These are phyloP conservation scores for Andrena cerasifolii DNA, from an alignment of 1,140 invertebrate species.

Conservation along the genomic window DNA sequence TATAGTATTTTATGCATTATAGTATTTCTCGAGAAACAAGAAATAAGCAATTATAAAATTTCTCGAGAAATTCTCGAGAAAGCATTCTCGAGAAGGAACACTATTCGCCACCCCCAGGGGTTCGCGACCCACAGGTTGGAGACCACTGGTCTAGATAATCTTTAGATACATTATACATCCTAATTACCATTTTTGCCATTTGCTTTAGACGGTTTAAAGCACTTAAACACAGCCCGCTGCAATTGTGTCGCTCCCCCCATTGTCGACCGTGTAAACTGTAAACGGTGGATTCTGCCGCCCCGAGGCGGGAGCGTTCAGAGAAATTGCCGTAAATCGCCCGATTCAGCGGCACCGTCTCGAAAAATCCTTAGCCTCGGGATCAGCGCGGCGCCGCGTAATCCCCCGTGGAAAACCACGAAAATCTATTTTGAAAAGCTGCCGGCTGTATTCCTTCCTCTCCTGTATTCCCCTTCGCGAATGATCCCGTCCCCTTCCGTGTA, in stretches of 20 bases:
- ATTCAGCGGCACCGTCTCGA: conserved; percentile 53
- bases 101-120: too few species aligned
- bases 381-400: conserved; percentile 48
- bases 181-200: too few species aligned
- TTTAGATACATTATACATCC: too few species aligned
- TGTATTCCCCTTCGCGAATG: conserved; percentile 27
- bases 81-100: too few species aligned
- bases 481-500: conserved; percentile 6
- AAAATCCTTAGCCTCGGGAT: conserved; percentile 56
- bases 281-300: neutral
- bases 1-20: too few species aligned
- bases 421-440: conserved; percentile 58
- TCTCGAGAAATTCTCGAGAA: too few species aligned
- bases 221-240: neutral
- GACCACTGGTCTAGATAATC: too few species aligned
- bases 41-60: too few species aligned
- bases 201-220: too few species aligned
- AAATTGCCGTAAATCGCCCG: conserved; percentile 58
- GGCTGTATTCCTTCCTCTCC: conserved; percentile 33
- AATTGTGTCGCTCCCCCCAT: conserved; percentile 4
- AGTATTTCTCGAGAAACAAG: too few species aligned
- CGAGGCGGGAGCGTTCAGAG: conserved; percentile 24
- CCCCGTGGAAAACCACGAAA: conserved; percentile 36
- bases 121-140: too few species aligned
- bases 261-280: conserved; percentile 25